phyloP scores from a whole-genome alignment of 2,113 vertebrate species.

The Sprattus sprattus region DNA sequence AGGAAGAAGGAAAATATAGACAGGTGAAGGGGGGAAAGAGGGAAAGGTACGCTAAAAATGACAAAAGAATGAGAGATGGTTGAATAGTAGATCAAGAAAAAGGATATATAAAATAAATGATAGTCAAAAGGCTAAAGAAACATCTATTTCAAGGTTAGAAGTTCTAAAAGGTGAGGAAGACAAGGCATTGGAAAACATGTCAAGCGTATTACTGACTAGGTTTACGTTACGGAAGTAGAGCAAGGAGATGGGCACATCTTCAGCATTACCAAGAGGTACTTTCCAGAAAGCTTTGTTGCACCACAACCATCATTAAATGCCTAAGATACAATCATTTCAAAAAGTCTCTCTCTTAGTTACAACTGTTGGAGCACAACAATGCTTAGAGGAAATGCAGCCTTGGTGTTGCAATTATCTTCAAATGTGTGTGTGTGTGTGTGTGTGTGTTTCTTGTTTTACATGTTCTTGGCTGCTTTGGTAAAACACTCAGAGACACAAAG shows the following conservation, averaged over 20 bases:
- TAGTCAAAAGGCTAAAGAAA: not conserved
- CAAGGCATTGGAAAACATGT: not conserved
- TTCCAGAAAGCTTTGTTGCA: not conserved
- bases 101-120: not conserved
- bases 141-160: not conserved
- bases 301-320: not conserved
- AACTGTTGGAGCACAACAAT: not conserved
- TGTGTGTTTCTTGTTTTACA: no score
- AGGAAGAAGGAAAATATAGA: slow-evolving; percentile 54
- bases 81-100: not conserved
- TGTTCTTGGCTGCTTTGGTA: not conserved
- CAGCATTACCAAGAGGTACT: not conserved
- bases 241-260: not conserved
- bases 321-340: not conserved
- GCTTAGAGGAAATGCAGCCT: not conserved
- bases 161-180: not conserved
- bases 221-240: not conserved
- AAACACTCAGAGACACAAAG: not conserved
- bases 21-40: slow-evolving; percentile 44
- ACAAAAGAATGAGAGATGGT: not conserved
- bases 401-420: no score
- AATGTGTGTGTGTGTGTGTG: no score
- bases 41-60: slow-evolving; percentile 34
- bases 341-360: no score
- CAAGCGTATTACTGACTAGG: not conserved